Base-by-base conservation (phyloP, 2,888 invertebrate species). In the Chironomus tentans region DNA sequence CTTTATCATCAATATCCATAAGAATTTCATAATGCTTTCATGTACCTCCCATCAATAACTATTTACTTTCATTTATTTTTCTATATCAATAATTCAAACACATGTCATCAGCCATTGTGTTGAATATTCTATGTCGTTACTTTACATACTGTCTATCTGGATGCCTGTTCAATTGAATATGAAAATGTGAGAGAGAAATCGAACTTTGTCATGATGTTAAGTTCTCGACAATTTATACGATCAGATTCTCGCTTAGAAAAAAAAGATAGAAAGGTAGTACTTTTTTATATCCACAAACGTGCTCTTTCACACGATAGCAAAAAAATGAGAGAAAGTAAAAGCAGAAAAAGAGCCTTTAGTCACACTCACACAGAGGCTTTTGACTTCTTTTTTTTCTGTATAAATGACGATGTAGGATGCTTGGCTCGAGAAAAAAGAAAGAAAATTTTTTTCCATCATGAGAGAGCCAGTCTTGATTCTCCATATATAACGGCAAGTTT, bases 11-110 rank as follows among this genome's bases (percentile, higher is more conserved):
- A 56, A 18, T 7, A 56, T 56, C 56, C 38, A 56, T 56, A 1
- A 7, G 65, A 24, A 65, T 24, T 24, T n/a, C 56, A 70, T 15
- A 71, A 61, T 71, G 24, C n/a, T 61, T 24, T 56, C 71, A 71
- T 56, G 71, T 56, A 71, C 24, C 28, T 56, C 38, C 7, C 71
- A 71, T 71, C 61, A 71, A 71, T 71, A 71, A 71, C 65, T 65
- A 65, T 65, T 22, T 13, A 65, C 56, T 15, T 21, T 65, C 24
- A 65, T 13, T 65, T 13, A 24, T 22, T 65, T 65, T 24, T 65
- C 7, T 56, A n/a, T 62, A 50, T 50, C 50, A 15, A 18, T 56
- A 18, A 15, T 18, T 56, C 56, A 50, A 50, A n/a, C 56, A 56
- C 56, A 56, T 56, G 18, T 56, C 38, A 38, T 38, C 10, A n/a